Conservation (phyloP, 2,888 invertebrate genomes). For the Patella caerulea region DNA sequence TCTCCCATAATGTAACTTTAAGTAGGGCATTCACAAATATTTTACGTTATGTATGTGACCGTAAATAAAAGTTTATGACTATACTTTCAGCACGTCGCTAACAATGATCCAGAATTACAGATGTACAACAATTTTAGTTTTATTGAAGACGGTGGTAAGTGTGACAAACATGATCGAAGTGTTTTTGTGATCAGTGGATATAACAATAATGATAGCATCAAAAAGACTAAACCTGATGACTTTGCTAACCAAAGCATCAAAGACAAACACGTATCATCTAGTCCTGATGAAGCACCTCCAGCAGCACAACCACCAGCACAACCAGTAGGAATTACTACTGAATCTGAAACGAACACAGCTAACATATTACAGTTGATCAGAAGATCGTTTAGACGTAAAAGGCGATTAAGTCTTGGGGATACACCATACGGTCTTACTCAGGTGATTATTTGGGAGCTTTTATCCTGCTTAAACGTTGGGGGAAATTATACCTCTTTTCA, state of each 20-base stretch:
- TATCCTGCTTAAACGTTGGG: too few species aligned
- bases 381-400: background rate
- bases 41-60: too few species aligned
- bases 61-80: background rate
- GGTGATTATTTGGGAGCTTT: background rate
- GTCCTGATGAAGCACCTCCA: background rate
- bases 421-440: background rate
- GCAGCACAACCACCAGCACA: background rate
- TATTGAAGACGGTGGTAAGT: background rate
- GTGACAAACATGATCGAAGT: background rate
- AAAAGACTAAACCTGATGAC: too few species aligned
- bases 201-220: background rate
- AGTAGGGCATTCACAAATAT: too few species aligned
- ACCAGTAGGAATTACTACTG: background rate
- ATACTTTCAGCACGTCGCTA: background rate
- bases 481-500: too few species aligned
- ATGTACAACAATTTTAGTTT: background rate
- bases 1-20: too few species aligned
- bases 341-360: background rate
- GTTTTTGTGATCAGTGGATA: background rate
- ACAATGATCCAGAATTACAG: background rate
- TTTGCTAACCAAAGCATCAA: too few species aligned
- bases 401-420: background rate
- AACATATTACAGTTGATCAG: background rate
- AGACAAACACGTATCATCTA: background rate